phyloP scores from a whole-genome alignment of 2,888 invertebrate genomes.

The Eristalinus sepulchralis region DNA sequence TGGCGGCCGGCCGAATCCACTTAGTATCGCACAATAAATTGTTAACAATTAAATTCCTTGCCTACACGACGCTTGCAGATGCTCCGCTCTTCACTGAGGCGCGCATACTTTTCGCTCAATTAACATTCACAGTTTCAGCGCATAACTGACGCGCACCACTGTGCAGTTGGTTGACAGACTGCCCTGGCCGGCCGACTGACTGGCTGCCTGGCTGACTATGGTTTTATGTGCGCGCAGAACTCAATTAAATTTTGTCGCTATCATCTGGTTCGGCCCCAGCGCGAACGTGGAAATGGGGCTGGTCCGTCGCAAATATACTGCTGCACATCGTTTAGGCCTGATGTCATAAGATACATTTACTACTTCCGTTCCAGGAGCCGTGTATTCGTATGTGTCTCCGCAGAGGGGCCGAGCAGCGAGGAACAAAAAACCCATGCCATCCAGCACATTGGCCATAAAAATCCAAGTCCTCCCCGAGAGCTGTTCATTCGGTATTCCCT shows the following conservation, averaged over 20 bases:
- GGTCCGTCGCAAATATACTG: conserved; percentile 1
- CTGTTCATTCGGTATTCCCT: conserved; percentile 16
- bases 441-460: conserved; percentile 38
- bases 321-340: conserved; percentile 54
- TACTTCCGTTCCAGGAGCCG: conserved; percentile 58
- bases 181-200: neutral
- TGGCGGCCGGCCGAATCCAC: conserved; percentile 31
- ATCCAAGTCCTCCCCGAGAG: conserved; percentile 16
- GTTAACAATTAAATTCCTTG: conserved; percentile 57
- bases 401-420: neutral
- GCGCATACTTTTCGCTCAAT: conserved; percentile 47
- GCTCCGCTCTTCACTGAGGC: neutral
- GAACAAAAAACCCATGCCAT: conserved; percentile 7
- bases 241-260: conserved; percentile 67
- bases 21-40: conserved; percentile 48
- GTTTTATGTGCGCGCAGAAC: conserved; percentile 18
- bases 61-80: neutral
- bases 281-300: neutral
- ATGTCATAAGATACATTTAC: conserved; percentile 67
- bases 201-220: neutral
- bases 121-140: conserved; percentile 47
- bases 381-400: neutral
- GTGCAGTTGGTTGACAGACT: neutral
- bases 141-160: conserved; percentile 26
- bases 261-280: conserved; percentile 31